Evolutionary conservation across 2,797 vertebrate genomes (phyloP).

Genomic region (Epinephelus coioides): DNA sequence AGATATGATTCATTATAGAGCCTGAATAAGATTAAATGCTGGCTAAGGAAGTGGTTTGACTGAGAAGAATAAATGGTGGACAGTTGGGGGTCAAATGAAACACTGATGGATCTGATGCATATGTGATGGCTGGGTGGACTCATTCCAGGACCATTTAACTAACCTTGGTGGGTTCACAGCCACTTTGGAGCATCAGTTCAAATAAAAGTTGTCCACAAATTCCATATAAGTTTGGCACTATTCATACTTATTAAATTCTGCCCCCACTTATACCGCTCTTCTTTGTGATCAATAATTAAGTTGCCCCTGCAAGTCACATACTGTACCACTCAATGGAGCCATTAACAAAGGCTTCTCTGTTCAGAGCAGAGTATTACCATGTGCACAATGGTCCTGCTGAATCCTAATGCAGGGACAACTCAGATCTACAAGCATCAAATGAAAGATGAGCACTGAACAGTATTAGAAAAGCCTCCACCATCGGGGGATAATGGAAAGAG

Average conservation of each 20-base stretch:
- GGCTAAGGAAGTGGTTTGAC: conserved; percentile 36
- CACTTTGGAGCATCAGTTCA: conserved; percentile 21
- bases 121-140: conserved; percentile 9
- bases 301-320: conserved; percentile 50
- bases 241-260: conserved; percentile 33
- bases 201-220: conserved; percentile 32
- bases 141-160: conserved; percentile 32
- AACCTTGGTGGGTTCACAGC: conserved; percentile 33
- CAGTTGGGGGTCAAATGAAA: conserved; percentile 56
- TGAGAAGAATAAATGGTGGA: conserved; percentile 47
- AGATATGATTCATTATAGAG: conserved; percentile 59
- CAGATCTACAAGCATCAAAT: conserved; percentile 48
- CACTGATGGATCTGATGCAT: conserved; percentile 40
- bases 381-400: conserved; percentile 48
- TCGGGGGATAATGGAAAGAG: conserved; percentile 21
- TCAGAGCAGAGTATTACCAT: conserved; percentile 45
- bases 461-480: conserved; percentile 28
- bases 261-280: conserved; percentile 41
- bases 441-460: conserved; percentile 19
- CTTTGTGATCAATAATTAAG: conserved; percentile 68
- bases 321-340: conserved; percentile 51
- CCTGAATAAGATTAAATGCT: conserved; percentile 60
- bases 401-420: conserved; percentile 53
- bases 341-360: conserved; percentile 56
- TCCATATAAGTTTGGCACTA: conserved; percentile 34